Base-by-base conservation (phyloP, 2,113 vertebrate species). In the Mastomys coucha region DNA sequence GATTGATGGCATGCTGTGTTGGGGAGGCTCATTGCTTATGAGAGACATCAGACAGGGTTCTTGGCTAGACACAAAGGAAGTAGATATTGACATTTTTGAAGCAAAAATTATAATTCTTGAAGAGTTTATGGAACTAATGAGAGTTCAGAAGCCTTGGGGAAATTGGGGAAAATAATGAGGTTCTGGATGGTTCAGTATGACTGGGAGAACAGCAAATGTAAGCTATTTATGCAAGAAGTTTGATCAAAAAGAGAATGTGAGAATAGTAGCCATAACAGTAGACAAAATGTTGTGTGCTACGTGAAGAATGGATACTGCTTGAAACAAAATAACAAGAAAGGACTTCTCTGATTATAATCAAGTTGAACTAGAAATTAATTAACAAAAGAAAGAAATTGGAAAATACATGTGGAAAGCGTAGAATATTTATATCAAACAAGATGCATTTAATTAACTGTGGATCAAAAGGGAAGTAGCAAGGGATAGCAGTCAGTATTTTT, bases 401-500 rank as follows among this genome's bases (percentile, higher is more conserved):
- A 67, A 87, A 69, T 2, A 0, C 28, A 31, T 31, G 16, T 45
- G 39, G 8, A 65, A 85, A 85, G 81, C 0, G 26, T 42, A 24
- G 56, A 26, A 16, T 65, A 65, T 31, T 65, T 31, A 51, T 36
- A 49, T 20, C 17, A 36, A 87, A 69, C 42, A 87, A 36, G 63
- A 51, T 24, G 63, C 19, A 51, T 69, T 87, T 51, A 87, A 24
- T 49, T 20, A 49, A 49, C 42, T 22, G 42, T 69, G 19, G 45
- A 49, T 49, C 28, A 12, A 69, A 49, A 87, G 20, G 84, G 63
- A 86, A 67, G 63, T 86, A 20, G 26, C 10, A 36, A 86, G 42
- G 42, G 24, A 60, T 60, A 69, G 1, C 0, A 2, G 22, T 0
- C 28, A 51, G 1, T 17, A 56, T 24, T 7, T 0, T n/a, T 11